Percentiles rank a stretch among this genome's conserved stretches.
Evolutionary conservation across 2,113 vertebrate genomes (phyloP).

Genomic region (Microcebus jonahi): DNA sequence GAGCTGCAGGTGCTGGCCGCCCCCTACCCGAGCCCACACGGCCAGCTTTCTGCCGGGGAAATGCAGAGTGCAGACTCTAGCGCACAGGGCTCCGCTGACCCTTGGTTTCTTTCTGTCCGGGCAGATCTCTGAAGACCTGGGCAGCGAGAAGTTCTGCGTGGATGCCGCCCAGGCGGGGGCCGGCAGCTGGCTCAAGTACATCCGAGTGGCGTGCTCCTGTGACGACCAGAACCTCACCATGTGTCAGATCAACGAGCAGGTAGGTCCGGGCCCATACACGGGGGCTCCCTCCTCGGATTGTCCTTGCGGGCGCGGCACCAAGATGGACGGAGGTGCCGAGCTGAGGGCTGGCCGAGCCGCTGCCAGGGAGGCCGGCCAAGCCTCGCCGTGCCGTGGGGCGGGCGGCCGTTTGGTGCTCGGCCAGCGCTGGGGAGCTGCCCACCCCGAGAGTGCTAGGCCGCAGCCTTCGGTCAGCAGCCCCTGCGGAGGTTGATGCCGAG

Average conservation of each 20-base stretch:
- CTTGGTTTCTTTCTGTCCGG: not conserved
- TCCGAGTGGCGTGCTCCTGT: slow-evolving; percentile 91
- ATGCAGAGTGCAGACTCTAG: accelerated
- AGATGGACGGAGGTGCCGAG: accelerated
- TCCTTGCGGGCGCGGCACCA: accelerated
- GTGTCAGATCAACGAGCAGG: slow-evolving; percentile 95
- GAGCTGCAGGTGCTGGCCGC: accelerated
- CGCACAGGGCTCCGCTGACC: not conserved
- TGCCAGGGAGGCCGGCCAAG: not conserved
- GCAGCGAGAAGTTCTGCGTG: slow-evolving; percentile 90
- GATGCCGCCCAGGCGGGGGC: slow-evolving; percentile 85
- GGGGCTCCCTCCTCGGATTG: accelerated
- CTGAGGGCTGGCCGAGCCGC: accelerated
- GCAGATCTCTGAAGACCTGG: slow-evolving; percentile 94
- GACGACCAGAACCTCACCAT: slow-evolving; percentile 94
- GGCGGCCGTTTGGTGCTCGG: not conserved
- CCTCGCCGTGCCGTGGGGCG: accelerated
- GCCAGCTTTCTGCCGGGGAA: not conserved
- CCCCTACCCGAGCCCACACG: not conserved
- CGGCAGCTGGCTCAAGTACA: slow-evolving; percentile 96
- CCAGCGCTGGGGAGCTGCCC: not conserved
- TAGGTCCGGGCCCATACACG: slow-evolving; percentile 68
- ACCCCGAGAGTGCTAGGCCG: accelerated
- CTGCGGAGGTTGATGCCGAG: not conserved
- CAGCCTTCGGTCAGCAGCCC: not conserved